phyloP scores from a whole-genome alignment of 2,888 invertebrate genomes.

The Drosophila lutescens region DNA sequence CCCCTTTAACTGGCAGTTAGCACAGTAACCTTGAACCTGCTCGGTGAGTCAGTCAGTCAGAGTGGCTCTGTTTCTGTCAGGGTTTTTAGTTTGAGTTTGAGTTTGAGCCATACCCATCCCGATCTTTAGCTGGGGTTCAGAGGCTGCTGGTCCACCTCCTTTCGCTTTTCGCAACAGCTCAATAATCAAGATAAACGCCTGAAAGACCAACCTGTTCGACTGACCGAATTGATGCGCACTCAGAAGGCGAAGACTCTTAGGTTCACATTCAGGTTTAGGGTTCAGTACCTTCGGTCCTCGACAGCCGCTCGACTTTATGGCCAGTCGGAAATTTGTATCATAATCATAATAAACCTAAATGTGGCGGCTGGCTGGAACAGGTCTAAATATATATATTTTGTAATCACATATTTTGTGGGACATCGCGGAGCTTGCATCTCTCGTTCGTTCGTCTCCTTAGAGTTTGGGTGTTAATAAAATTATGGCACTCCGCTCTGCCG shows the following conservation, averaged over 20 bases:
- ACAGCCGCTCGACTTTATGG: slow-evolving; percentile 48
- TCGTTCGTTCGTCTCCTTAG: slow-evolving; percentile 31
- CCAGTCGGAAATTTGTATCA: slow-evolving; percentile 66
- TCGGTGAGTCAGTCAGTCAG: slow-evolving; percentile 59
- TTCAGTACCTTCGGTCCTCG: slow-evolving; percentile 16
- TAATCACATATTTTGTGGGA: slow-evolving; percentile 79
- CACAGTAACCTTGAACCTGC: slow-evolving; percentile 82
- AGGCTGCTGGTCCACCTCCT: slow-evolving; percentile 42
- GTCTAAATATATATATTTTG: slow-evolving; percentile 69
- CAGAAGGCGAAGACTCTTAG: slow-evolving; percentile 4
- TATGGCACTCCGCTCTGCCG: slow-evolving; percentile 54
- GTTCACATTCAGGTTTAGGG: neutral
- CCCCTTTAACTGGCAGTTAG: slow-evolving; percentile 52
- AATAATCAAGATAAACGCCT: slow-evolving; percentile 75
- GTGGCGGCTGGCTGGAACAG: slow-evolving; percentile 52
- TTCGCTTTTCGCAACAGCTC: slow-evolving; percentile 56
- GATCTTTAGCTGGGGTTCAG: slow-evolving; percentile 47
- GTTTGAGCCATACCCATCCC: neutral
- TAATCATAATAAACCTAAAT: slow-evolving; percentile 74
- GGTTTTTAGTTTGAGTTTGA: neutral
- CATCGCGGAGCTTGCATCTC: slow-evolving; percentile 49
- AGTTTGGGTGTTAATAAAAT: slow-evolving; percentile 72
- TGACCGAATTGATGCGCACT: slow-evolving; percentile 75
- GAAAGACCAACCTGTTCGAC: slow-evolving; percentile 67
- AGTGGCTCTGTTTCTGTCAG: slow-evolving; percentile 39